phyloP scores from a whole-genome alignment of 2,888 invertebrate genomes.

The Mythimna loreyi region DNA sequence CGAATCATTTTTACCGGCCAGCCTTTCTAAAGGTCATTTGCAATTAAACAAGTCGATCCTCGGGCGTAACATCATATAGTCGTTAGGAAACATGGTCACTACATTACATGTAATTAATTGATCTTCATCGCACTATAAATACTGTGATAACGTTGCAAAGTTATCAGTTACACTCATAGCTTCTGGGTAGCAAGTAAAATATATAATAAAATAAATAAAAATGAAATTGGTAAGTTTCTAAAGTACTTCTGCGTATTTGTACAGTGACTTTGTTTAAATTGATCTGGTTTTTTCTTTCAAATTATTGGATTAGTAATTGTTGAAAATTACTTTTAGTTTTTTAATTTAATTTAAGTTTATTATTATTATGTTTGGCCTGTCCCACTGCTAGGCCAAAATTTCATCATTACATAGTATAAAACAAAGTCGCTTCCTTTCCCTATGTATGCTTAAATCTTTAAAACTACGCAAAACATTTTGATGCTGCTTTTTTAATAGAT shows the following conservation, averaged over 20 bases:
- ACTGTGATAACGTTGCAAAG: constrained; percentile 72
- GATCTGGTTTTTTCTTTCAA: neutral
- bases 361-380: neutral
- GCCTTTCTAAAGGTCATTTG: constrained; percentile 38
- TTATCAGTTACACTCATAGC: constrained; percentile 80
- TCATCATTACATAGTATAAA: too few relatives aligned
- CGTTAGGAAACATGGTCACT: constrained; percentile 82
- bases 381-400: neutral
- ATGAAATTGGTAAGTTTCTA: neutral
- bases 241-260: neutral
- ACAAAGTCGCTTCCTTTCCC: too few relatives aligned
- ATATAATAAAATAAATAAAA: neutral
- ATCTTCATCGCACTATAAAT: constrained; percentile 82
- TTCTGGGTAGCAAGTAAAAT: constrained; percentile 68
- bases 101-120: constrained; percentile 81
- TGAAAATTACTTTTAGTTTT: too few relatives aligned
- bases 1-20: constrained; percentile 24
- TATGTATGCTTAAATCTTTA: too few relatives aligned
- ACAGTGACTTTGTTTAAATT: too few relatives aligned
- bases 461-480: too few relatives aligned
- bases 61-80: constrained; percentile 62
- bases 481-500: too few relatives aligned
- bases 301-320: too few relatives aligned
- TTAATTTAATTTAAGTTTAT: too few relatives aligned
- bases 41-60: constrained; percentile 81